Conservation (phyloP, 2,888 invertebrate species). For the Hyles lineata region DNA sequence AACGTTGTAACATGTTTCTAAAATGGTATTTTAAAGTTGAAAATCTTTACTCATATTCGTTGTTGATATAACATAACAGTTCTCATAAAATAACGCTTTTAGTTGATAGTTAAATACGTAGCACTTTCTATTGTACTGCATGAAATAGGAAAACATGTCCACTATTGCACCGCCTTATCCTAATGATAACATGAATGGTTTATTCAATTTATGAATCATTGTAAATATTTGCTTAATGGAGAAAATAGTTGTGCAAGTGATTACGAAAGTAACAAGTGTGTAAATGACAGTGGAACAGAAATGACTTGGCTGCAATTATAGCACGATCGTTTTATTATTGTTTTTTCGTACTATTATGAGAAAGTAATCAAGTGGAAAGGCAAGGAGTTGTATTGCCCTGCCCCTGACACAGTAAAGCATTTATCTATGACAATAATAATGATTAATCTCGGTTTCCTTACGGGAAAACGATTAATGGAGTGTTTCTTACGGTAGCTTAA, state of each 20-base stretch:
- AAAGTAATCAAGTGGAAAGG: slow-evolving; percentile 67
- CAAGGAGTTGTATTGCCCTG: slow-evolving; percentile 60
- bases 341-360: slow-evolving; percentile 63
- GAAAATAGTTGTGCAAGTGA: neutral
- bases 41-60: no score
- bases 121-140: no score
- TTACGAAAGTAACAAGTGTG: neutral
- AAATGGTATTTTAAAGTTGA: no score
- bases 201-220: no score
- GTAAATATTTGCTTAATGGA: neutral
- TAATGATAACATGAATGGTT: no score
- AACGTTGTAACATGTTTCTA: no score
- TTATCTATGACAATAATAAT: slow-evolving; percentile 51
- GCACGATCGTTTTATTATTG: slow-evolving; percentile 62
- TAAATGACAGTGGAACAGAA: neutral
- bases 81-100: no score
- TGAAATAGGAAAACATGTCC: no score
- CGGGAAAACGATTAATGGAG: slow-evolving; percentile 36
- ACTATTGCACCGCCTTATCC: no score
- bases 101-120: no score
- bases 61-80: no score
- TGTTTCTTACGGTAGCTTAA: slow-evolving; percentile 5
- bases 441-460: slow-evolving; percentile 47
- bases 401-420: slow-evolving; percentile 47
- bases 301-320: slow-evolving; percentile 33